Percentiles rank a stretch among this genome's conserved stretches.
Conservation (phyloP, 2,113 vertebrate genomes). For the Astur gentilis region DNA sequence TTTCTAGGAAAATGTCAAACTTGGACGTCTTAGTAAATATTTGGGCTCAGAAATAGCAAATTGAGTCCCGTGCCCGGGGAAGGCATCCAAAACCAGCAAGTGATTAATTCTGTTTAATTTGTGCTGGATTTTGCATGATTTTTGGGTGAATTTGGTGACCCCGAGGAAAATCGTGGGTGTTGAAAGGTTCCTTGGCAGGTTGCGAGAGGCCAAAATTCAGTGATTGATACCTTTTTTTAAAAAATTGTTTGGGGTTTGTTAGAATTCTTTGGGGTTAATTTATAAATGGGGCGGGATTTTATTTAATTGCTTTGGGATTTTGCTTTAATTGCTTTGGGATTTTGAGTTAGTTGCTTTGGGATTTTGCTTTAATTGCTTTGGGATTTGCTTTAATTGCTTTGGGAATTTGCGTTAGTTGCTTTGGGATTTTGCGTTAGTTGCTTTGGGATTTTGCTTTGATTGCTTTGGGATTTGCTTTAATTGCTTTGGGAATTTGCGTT, state of each 20-base stretch:
- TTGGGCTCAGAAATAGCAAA: not conserved
- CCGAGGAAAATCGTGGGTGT: not conserved
- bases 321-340: not conserved
- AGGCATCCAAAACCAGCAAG: not conserved
- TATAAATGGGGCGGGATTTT: too few species aligned
- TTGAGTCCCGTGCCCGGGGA: too few species aligned
- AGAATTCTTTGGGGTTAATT: too few species aligned
- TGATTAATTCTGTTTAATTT: not conserved
- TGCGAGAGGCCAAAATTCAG: not conserved
- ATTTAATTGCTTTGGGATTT: not conserved
- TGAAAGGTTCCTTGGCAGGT: not conserved
- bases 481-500: too few species aligned
- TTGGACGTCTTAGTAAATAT: not conserved
- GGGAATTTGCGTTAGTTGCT: too few species aligned
- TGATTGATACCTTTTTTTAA: not conserved
- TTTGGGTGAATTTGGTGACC: not conserved
- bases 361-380: too few species aligned
- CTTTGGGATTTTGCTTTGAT: not conserved
- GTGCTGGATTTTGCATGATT: not conserved
- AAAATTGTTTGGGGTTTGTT: not conserved
- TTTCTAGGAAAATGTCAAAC: not conserved
- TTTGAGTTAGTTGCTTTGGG: not conserved
- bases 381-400: not conserved
- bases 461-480: not conserved
- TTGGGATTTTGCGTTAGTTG: too few species aligned